Conservation (phyloP, 1,140 invertebrate species). For the Ceratosolen fusciceps region DNA sequence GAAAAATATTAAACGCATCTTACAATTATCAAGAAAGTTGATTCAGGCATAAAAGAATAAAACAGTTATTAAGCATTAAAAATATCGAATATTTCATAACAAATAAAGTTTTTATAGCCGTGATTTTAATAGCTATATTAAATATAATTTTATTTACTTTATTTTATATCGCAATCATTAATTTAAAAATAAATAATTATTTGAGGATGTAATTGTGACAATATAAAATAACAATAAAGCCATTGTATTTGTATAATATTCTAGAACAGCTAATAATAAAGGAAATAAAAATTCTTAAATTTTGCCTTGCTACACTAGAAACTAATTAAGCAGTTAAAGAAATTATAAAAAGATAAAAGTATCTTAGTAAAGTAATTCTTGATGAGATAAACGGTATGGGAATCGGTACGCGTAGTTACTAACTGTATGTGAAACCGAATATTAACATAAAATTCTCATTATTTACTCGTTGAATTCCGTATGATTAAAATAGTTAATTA, state of each 20-base stretch:
- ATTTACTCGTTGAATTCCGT: conserved; percentile 32
- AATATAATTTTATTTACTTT: no score
- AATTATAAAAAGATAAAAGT: neutral
- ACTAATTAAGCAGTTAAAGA: neutral
- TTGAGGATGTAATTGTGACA: no score
- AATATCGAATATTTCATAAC: no score
- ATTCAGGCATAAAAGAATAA: neutral
- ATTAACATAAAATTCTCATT: conserved; percentile 33
- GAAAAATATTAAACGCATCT: neutral
- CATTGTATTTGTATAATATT: no score
- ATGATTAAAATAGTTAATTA: conserved; percentile 14
- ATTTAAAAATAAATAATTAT: no score
- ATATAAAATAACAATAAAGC: no score
- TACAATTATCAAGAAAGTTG: conserved; percentile 38
- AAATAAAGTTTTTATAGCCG: no score
- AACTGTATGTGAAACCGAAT: conserved; percentile 27
- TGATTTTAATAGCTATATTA: no score
- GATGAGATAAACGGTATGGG: neutral
- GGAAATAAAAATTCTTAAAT: neutral
- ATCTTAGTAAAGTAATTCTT: neutral
- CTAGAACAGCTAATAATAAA: no score
- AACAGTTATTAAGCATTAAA: no score
- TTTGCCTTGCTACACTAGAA: no score
- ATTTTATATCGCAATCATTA: no score
- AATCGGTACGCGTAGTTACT: neutral